Percentiles rank a stretch among this genome's conserved stretches.
phyloP scores from a whole-genome alignment of 2,113 vertebrate species.

The Thymallus thymallus region DNA sequence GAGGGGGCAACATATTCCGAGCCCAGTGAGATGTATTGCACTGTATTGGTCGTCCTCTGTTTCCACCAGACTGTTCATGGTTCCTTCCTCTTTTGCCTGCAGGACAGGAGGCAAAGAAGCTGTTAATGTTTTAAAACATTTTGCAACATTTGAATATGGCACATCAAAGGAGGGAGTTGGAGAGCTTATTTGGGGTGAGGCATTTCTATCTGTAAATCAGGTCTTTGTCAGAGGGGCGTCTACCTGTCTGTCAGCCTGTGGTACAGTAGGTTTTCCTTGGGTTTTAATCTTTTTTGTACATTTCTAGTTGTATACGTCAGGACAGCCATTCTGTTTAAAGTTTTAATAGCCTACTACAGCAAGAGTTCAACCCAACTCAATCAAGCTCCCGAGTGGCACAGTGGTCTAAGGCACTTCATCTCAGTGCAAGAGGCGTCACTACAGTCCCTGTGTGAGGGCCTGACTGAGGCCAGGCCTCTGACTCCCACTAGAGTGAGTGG shows the following conservation, averaged over 20 bases:
- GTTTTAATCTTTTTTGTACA: neutral
- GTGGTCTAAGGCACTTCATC: too few relatives aligned
- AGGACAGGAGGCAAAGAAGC: too few relatives aligned
- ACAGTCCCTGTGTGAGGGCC: too few relatives aligned
- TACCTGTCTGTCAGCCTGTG: neutral
- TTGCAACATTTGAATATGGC: neutral
- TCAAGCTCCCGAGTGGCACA: conserved; percentile 44
- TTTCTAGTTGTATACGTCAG: neutral
- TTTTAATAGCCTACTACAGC: neutral
- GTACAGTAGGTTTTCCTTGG: neutral
- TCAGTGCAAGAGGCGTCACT: too few relatives aligned
- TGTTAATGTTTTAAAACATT: neutral
- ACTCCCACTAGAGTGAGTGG: too few relatives aligned
- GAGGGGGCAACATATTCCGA: too few relatives aligned
- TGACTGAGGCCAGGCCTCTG: too few relatives aligned
- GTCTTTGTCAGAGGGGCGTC: neutral
- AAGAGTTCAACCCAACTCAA: conserved; percentile 43
- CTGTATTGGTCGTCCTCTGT: too few relatives aligned
- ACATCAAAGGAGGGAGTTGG: neutral
- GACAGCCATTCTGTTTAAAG: neutral
- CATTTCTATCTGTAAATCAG: neutral
- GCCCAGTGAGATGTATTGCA: too few relatives aligned
- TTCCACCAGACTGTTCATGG: too few relatives aligned
- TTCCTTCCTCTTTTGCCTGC: too few relatives aligned
- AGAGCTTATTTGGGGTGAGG: neutral